Base-by-base conservation (phyloP, 2,888 invertebrate species). In the Melieria omissa region DNA sequence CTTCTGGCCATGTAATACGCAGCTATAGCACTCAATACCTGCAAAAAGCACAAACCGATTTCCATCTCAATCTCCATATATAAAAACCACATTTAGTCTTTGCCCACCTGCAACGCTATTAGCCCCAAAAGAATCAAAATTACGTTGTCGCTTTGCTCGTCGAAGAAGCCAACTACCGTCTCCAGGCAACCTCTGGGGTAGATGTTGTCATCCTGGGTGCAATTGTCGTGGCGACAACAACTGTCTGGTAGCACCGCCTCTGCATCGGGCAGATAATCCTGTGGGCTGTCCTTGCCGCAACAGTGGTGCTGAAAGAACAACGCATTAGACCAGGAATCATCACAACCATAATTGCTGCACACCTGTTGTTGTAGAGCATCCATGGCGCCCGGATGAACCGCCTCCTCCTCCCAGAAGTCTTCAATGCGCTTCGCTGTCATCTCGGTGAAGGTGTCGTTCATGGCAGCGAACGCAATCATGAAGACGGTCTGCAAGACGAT, bases 271-370 rank as follows among this genome's bases (percentile, higher is more conserved):
- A 82, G 67, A 71, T 83, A 84, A 62, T 84, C 84, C 74, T 84
- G 78, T 0, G 84, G 81, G 12, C 84, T 80, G 0, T 82, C 76
- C 16, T 80, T 69, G 7, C 84, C 84, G 54, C 84, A 84, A 74
- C 84, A 84, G 42, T 79, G 73, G 71, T 82, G 83, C 63, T 83
- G 73, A 4, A 67, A 62, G 3, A 58, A 61, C 12, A 14, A n/a
- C 29, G 8, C 52, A 47, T 49, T 42, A 0, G 3, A 7, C 29
- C 29, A 29, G 29, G 29, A 29, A 29, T 29, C 29, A 29, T 29
- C 29, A 29, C 29, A 29, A 29, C 29, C 29, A 29, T 2, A 29
- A 29, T 29, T 29, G 29, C 29, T 29, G 29, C 29, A 29, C 46
- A 79, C 78, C 72, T 76, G 75, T 7, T 78, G 80, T 70, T 84